Evolutionary conservation across 2,888 invertebrate genomes (phyloP).

Genomic region (Agonopterix arenella): DNA sequence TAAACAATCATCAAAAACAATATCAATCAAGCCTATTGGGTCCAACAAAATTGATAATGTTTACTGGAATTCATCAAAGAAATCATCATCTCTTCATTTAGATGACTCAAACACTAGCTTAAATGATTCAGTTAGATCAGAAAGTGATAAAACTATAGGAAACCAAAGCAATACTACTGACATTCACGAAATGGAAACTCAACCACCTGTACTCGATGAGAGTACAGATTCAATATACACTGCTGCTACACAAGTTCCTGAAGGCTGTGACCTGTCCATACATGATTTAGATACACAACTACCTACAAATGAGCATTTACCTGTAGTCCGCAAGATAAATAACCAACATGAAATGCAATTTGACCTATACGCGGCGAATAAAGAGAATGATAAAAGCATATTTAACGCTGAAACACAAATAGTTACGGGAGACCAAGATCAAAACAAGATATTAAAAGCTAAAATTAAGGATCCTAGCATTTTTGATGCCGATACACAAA

Average conservation of each 20-base stretch:
- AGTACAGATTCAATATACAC: slow-evolving; percentile 37
- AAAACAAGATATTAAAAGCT: background rate
- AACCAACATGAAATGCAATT: slow-evolving; percentile 42
- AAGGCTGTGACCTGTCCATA: slow-evolving; percentile 4
- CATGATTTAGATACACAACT: slow-evolving; percentile 20
- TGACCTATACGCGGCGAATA: slow-evolving; percentile 36
- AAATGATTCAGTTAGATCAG: slow-evolving; percentile 25
- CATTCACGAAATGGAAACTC: slow-evolving; percentile 44
- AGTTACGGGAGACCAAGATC: slow-evolving; percentile 18
- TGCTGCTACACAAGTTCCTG: slow-evolving; percentile 30
- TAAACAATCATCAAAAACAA: slow-evolving; percentile 41
- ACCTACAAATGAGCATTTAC: slow-evolving; percentile 25
- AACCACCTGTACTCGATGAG: slow-evolving; percentile 25
- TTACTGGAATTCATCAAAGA: slow-evolving; percentile 51
- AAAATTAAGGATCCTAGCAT: slow-evolving; percentile 8
- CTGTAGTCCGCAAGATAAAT: slow-evolving; percentile 36
- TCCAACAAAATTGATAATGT: slow-evolving; percentile 45
- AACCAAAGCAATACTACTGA: slow-evolving; percentile 3
- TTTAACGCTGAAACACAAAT: slow-evolving; percentile 28
- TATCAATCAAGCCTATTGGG: slow-evolving; percentile 41
- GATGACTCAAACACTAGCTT: slow-evolving; percentile 32
- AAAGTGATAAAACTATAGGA: slow-evolving; percentile 7
- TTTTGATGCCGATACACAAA: slow-evolving; percentile 22
- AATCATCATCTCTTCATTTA: slow-evolving; percentile 38
- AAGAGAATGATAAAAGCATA: slow-evolving; percentile 19